These are phyloP conservation scores for Microdon myrmicae DNA, from an alignment of 2,888 invertebrate species.

Conservation along the genomic window DNA sequence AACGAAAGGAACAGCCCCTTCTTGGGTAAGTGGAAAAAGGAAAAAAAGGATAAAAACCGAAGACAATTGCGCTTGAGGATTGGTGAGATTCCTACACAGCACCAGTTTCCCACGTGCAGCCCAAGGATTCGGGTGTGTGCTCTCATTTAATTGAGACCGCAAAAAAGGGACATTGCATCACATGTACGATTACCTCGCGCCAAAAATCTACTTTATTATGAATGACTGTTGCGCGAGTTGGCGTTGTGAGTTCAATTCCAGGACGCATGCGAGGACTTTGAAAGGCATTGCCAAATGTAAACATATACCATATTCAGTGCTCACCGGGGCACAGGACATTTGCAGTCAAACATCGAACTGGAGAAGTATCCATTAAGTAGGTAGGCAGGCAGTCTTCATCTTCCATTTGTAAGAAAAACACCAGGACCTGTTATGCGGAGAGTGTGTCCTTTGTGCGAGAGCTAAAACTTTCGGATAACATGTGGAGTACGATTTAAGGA, in stretches of 20 bases:
- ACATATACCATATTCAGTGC: constrained; percentile 37
- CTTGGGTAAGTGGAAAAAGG: constrained; percentile 15
- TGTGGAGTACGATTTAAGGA: too few species aligned
- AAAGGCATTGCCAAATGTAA: constrained; percentile 25
- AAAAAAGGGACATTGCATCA: constrained; percentile 10
- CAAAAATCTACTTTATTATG: constrained; percentile 30
- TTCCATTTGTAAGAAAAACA: constrained; percentile 49
- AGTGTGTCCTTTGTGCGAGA: constrained; percentile 28
- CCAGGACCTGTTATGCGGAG: too few species aligned
- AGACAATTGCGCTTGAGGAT: constrained; percentile 33
- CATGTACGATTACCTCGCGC: constrained; percentile 11
- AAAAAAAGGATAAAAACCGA: constrained; percentile 13
- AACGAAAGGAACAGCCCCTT: constrained; percentile 45
- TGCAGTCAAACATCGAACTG: constrained; percentile 41
- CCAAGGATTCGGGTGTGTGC: constrained; percentile 13
- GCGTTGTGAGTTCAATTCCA: not conserved
- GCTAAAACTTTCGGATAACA: constrained; percentile 37
- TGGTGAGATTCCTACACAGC: constrained; percentile 36
- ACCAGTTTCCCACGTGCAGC: constrained; percentile 27
- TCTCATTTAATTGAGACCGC: constrained; percentile 30
- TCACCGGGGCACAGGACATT: constrained; percentile 35
- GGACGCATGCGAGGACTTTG: constrained; percentile 27
- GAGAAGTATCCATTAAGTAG: constrained; percentile 44
- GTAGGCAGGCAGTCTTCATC: constrained; percentile 19
- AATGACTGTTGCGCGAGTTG: constrained; percentile 13